A percentile compares a stretch with the other conserved stretches of the same genome.
These are phyloP conservation scores for Genyomyrus donnyi DNA, from an alignment of 2,113 vertebrate species.

Conservation along the genomic window DNA sequence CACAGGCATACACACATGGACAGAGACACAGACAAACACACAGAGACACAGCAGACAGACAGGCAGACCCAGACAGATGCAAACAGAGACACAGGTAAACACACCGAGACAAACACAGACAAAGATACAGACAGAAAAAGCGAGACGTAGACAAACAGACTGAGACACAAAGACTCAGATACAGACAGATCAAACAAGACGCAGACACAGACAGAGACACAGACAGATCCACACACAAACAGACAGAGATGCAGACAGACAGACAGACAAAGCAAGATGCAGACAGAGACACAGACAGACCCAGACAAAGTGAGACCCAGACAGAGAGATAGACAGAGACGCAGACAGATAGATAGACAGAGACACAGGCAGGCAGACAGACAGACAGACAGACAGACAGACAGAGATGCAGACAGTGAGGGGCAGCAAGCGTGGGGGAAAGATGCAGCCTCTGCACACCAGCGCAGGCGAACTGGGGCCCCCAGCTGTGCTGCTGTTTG, in stretches of 20 bases:
- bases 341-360: background rate
- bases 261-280: background rate
- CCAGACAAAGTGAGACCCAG: no score
- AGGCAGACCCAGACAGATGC: background rate
- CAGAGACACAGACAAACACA: background rate
- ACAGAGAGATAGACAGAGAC: background rate
- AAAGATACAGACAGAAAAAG: background rate
- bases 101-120: background rate
- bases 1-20: background rate
- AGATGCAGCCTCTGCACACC: background rate
- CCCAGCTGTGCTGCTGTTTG: slow-evolving; percentile 31
- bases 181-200: no score
- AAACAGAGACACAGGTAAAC: background rate
- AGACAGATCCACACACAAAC: no score
- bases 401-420: background rate
- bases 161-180: no score
- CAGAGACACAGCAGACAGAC: background rate
- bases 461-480: background rate
- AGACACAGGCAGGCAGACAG: background rate
- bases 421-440: background rate
- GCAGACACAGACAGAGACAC: no score
- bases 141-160: background rate
- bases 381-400: background rate
- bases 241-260: background rate
- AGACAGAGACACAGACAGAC: background rate